phyloP scores from a whole-genome alignment of 2,113 vertebrate genomes.

The Corythoichthys haematopterus region DNA sequence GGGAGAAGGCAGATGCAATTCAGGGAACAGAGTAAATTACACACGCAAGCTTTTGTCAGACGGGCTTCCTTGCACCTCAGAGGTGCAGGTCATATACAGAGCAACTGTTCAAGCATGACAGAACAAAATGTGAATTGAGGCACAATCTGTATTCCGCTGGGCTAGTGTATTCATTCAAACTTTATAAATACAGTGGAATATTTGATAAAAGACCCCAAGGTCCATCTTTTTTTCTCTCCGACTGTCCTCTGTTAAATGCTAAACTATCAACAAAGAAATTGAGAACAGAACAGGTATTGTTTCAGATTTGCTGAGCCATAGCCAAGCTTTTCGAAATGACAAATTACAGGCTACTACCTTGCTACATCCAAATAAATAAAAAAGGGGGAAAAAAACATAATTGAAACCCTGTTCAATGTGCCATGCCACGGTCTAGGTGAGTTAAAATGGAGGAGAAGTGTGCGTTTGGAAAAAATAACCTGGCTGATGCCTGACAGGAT shows the following conservation, averaged over 20 bases:
- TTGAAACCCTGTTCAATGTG: conserved; percentile 10
- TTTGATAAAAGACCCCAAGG: background rate
- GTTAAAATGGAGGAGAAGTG: conserved; percentile 10
- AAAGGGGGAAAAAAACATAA: conserved; percentile 38
- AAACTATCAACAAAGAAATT: background rate
- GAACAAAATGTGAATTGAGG: too few relatives aligned
- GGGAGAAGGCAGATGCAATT: too few relatives aligned
- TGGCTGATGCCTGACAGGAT: conserved; percentile 11
- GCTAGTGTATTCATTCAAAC: too few relatives aligned
- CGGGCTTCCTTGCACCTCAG: too few relatives aligned
- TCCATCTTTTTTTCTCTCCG: background rate
- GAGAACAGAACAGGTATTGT: conserved; percentile 40
- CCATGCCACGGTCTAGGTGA: conserved; percentile 19
- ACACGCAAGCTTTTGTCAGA: too few relatives aligned
- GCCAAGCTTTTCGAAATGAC: conserved; percentile 25
- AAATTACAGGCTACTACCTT: conserved; percentile 24
- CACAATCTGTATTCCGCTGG: too few relatives aligned
- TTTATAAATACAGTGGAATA: background rate
- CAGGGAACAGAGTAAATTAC: too few relatives aligned
- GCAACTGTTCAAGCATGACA: too few relatives aligned
- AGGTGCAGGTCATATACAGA: too few relatives aligned
- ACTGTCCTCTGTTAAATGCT: background rate
- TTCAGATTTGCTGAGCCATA: background rate
- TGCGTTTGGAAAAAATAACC: conserved; percentile 23
- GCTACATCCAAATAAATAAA: conserved; percentile 42